phyloP scores from a whole-genome alignment of 2,888 invertebrate genomes.

The Mystacides longicornis region DNA sequence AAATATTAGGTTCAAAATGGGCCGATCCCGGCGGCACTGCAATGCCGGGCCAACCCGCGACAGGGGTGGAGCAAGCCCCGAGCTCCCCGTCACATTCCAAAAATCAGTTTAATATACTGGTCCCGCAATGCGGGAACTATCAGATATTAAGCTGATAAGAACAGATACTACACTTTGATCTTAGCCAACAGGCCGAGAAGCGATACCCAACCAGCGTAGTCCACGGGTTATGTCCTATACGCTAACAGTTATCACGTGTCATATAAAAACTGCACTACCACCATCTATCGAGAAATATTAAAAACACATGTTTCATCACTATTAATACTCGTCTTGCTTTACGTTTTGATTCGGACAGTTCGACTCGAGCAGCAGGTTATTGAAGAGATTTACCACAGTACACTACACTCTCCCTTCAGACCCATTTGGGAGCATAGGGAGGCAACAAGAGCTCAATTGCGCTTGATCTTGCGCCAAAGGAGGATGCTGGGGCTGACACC shows the following conservation, averaged over 20 bases:
- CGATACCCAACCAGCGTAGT: conserved; percentile 31
- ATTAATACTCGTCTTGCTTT: too few species aligned
- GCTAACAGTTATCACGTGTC: background rate
- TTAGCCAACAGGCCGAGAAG: conserved; percentile 51
- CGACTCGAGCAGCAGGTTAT: too few species aligned
- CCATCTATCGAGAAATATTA: background rate
- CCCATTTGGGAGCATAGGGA: too few species aligned
- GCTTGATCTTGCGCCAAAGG: too few species aligned
- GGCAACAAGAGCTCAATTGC: too few species aligned
- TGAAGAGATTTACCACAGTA: too few species aligned
- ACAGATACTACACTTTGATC: conserved; percentile 26
- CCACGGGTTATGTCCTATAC: background rate
- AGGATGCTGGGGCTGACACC: too few species aligned
- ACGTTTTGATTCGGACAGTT: too few species aligned
- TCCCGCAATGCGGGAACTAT: conserved; percentile 40
- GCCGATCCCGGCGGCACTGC: conserved; percentile 54
- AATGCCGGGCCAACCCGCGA: conserved; percentile 62
- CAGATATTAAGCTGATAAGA: conserved; percentile 26
- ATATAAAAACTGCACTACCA: background rate
- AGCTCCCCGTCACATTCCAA: conserved; percentile 48
- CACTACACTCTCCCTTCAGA: too few species aligned
- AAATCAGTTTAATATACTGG: conserved; percentile 52
- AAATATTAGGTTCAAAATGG: conserved; percentile 13
- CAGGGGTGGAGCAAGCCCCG: conserved; percentile 60
- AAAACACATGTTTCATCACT: background rate